These are phyloP conservation scores for Andinoacara biseriatus DNA, from an alignment of 2,113 vertebrate genomes.

Conservation along the genomic window DNA sequence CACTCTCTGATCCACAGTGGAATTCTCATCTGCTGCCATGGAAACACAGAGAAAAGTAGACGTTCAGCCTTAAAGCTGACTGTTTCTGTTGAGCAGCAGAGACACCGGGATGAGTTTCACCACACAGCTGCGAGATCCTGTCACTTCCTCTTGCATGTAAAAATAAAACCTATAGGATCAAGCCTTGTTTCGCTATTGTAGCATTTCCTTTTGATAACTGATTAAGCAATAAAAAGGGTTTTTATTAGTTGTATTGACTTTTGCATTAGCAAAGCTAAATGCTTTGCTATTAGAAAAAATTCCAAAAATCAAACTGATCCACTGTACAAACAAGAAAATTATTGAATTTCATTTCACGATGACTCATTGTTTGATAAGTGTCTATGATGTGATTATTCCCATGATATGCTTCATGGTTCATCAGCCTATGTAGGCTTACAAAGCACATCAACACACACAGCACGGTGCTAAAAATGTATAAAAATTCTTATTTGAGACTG, in stretches of 20 bases:
- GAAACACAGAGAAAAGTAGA: conserved; percentile 54
- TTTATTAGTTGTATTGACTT: not conserved
- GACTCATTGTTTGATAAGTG: not conserved
- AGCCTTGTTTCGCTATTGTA: conserved; percentile 5
- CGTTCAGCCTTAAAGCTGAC: conserved; percentile 13
- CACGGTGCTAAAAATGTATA: not conserved
- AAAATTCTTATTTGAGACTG: not conserved
- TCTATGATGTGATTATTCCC: not conserved
- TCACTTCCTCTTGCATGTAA: conserved; percentile 38
- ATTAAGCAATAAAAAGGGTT: not conserved
- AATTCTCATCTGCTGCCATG: conserved; percentile 68
- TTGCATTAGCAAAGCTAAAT: not conserved
- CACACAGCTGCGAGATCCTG: conserved; percentile 31
- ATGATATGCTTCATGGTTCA: not conserved
- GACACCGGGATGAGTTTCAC: not conserved
- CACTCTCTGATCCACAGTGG: conserved; percentile 6
- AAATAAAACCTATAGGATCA: conserved; percentile 24
- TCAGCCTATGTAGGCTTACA: not conserved
- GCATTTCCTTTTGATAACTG: conserved; percentile 9
- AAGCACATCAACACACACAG: not conserved
- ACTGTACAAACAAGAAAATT: not conserved
- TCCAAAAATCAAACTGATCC: not conserved
- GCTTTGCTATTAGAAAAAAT: not conserved
- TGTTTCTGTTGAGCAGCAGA: not conserved
- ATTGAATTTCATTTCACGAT: not conserved